Percentiles rank a stretch among this genome's conserved stretches.
phyloP scores from a whole-genome alignment of 2,797 vertebrate genomes.

The Streptopelia turtur region DNA sequence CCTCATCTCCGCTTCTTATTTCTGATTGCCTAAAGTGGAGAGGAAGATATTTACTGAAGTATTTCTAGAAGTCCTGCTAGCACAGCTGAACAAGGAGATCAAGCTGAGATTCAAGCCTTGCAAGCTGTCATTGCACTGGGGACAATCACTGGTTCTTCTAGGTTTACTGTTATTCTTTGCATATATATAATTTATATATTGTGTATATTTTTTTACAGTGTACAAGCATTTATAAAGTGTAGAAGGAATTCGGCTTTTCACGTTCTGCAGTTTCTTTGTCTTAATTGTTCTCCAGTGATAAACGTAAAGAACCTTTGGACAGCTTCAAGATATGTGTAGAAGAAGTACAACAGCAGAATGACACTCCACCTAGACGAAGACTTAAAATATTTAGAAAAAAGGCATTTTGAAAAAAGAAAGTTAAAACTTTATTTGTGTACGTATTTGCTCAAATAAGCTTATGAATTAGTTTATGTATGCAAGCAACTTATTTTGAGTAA shows the following conservation, averaged over 20 bases:
- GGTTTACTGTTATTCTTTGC: background rate
- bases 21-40: background rate
- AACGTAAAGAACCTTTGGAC: background rate
- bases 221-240: background rate
- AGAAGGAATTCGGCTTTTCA: background rate
- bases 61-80: background rate
- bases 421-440: background rate
- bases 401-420: background rate
- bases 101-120: background rate
- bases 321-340: background rate
- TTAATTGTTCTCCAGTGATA: background rate
- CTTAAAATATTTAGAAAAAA: background rate
- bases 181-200: background rate
- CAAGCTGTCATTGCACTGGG: background rate
- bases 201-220: background rate
- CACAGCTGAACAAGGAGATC: background rate
- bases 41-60: background rate
- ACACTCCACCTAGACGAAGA: background rate
- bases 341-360: background rate
- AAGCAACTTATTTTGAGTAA: background rate
- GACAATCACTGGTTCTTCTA: background rate
- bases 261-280: background rate
- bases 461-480: background rate
- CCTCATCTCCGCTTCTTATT: accelerated
- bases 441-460: background rate